Percentiles rank a stretch among this genome's conserved stretches.
phyloP scores from a whole-genome alignment of 2,113 vertebrate genomes.

The Lichenostomus cassidix region DNA sequence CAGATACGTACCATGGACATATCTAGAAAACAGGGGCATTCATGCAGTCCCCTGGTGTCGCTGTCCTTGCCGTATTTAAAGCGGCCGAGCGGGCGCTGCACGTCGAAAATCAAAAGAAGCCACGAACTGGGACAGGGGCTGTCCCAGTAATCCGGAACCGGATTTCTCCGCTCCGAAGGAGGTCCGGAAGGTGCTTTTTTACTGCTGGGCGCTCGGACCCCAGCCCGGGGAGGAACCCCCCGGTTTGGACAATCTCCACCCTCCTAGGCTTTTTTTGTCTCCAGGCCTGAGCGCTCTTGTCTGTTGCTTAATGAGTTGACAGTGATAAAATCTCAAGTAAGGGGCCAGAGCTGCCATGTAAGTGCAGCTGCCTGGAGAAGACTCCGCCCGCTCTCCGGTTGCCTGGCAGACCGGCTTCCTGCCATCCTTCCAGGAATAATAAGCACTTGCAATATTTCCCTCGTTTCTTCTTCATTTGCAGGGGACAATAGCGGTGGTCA shows the following conservation, averaged over 20 bases:
- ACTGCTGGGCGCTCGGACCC: fast-evolving
- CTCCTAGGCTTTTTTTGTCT: too few relatives aligned
- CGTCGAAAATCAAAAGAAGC: not conserved
- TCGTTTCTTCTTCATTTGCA: not conserved
- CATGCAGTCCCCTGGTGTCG: fast-evolving
- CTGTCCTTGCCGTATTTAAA: not conserved
- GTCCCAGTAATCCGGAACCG: fast-evolving
- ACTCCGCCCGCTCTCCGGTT: fast-evolving
- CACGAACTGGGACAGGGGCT: fast-evolving
- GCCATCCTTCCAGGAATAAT: not conserved
- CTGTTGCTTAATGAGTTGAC: fast-evolving
- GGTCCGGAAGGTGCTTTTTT: fast-evolving
- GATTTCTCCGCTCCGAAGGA: fast-evolving
- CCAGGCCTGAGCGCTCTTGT: fast-evolving
- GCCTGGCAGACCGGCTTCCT: fast-evolving
- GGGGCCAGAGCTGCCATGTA: fast-evolving
- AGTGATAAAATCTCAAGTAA: fast-evolving
- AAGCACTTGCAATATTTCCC: fast-evolving
- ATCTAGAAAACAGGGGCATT: not conserved
- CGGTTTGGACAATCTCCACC: fast-evolving
- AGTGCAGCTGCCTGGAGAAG: not conserved
- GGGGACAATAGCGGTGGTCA: not conserved
- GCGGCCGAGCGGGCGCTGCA: fast-evolving
- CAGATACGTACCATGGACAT: fast-evolving
- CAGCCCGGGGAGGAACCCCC: fast-evolving